Evolutionary conservation across 2,113 vertebrate genomes (phyloP), one percentile per base, ranked within the genome.

Genomic region (Willisornis vidua): DNA sequence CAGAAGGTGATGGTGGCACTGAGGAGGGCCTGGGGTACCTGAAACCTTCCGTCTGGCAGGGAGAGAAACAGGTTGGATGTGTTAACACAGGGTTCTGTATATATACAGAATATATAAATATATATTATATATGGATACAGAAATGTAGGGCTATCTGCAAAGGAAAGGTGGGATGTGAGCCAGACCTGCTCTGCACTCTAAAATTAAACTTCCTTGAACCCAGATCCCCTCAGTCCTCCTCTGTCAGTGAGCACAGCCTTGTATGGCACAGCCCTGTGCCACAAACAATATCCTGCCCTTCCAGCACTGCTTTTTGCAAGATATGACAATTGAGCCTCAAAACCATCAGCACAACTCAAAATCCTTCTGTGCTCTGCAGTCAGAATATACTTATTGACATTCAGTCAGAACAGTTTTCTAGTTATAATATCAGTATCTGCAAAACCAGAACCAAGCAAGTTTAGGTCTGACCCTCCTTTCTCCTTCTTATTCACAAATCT

Each of bases 1-100:
- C 98, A 0, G 98, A 98, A n/a, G 99, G 99, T 2, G 99, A 99
- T 8, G 99, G 99, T 8, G 99, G 99, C 31, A 99, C 99, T 0
- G 99, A 99, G 22, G 98, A 97, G 29, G 99, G 99, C 14, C 98
- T 97, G 16, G 99, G 99, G 68, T 98, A 99, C 23, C 98, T 98
- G 96, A 99, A 99, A 41, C 99, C 98, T 80, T 99, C 98, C 0
- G 98, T 98, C 99, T 99, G 97, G 39, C 62, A 96, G 80, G 39
- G 39, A 93, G 89, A 97, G 59, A 89, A 49, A 43, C 23, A 82
- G 65, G 35, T 16, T 19, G 41, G 5, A 28, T 2, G 20, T 19
- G 6, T 92, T 68, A 75, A 7, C n/a, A 81, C 24, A 28, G 23
- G 17, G 23, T 14, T 46, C 45, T 43, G 41, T 43, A 43, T 43